Conservation (phyloP, 1,140 invertebrate species). For the Panagrolaimus sp. region DNA sequence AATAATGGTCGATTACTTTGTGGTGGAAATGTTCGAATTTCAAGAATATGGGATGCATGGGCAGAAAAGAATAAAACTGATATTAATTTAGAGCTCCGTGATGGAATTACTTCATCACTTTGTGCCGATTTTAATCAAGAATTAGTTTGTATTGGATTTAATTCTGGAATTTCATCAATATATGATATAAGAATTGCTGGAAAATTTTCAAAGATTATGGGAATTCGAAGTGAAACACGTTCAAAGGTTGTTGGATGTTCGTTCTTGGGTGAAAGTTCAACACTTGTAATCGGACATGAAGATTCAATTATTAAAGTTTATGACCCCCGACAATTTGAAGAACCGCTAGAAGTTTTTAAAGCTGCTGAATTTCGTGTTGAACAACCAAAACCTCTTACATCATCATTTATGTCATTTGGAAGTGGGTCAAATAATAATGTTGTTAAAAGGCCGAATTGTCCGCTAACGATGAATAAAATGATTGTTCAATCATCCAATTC, state of each 20-base stretch:
- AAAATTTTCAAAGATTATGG: background rate
- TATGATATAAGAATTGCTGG: background rate
- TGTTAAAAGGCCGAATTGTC: background rate
- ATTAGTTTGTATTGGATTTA: background rate
- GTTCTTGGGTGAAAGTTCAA: background rate
- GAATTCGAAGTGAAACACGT: background rate
- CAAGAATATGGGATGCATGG: constrained; percentile 52
- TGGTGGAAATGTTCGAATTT: constrained; percentile 46
- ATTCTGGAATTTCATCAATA: background rate
- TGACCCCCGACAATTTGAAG: background rate
- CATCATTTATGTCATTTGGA: background rate
- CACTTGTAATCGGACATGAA: background rate
- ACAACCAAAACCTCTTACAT: background rate
- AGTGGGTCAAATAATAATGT: background rate
- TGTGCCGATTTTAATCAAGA: background rate
- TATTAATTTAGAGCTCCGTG: constrained; percentile 11
- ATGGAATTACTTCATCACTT: background rate
- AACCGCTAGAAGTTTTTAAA: background rate
- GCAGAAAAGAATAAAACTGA: constrained; percentile 30
- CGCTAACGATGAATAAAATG: background rate
- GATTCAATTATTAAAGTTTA: background rate
- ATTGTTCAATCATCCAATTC: background rate
- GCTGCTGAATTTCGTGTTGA: background rate
- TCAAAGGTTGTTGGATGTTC: background rate
- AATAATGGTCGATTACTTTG: constrained; percentile 38